Base-by-base conservation (phyloP, 2,113 vertebrate species). In the Nicator chloris region DNA sequence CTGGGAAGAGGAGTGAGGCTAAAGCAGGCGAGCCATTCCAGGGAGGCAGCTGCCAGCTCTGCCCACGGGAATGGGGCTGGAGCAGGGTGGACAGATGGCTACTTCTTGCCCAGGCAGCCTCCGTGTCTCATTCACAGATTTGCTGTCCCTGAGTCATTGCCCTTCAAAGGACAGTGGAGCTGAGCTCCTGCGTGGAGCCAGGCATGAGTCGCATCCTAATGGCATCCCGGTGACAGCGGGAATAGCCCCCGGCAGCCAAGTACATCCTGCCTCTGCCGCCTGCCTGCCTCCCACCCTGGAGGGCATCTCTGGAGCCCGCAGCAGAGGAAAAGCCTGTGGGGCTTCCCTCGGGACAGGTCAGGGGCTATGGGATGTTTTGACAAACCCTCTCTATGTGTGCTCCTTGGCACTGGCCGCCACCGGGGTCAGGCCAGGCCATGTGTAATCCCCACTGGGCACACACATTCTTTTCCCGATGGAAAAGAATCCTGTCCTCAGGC, bases 91-190 rank as follows among this genome's bases (percentile, higher is more conserved):
- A 61, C 84, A 80, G 87, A 89, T 71, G 72, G 86, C 70, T 79
- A 70, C 84, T 82, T 8, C 89, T 93, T 21, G 31, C 84, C 93
- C 93, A 89, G 49, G 85, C 90, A 88, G 93, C 60, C 75, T 82
- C n/a, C 0, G 11, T n/a, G 63, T 59, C 86, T 96, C 96, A 94
- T 94, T 96, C 96, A 94, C 70, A 91, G 92, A 96, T 95, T 85
- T 91, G 88, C 93, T 79, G 86, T 96, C 95, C 95, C 95, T 95
- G 93, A 96, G 93, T 96, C 93, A 96, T 59, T 97, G 93, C 96
- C 95, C 96, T 97, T 97, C 96, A 95, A 94, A 95, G 42, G 81
- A 87, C 95, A 91, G 95, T 22, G 0, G 72, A 82, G 88, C 69
- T 1, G 13, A 87, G 91, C 86, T 53, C 57, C 88, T 35, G 76